phyloP scores from a whole-genome alignment of 2,113 vertebrate genomes.

The Rynchops niger region DNA sequence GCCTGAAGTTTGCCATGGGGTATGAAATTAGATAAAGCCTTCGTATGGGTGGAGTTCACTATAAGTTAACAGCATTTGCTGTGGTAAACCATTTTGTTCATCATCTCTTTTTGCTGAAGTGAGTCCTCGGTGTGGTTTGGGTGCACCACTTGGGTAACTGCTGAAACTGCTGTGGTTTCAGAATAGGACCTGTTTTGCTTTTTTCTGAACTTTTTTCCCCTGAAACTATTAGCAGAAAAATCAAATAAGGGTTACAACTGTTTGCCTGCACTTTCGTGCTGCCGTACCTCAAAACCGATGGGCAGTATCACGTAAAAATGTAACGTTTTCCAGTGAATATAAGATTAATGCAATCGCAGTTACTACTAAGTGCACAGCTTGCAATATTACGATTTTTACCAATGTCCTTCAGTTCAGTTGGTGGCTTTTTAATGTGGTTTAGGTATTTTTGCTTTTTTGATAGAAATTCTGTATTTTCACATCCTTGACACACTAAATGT shows the following conservation, averaged over 20 bases:
- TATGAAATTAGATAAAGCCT: conserved; percentile 48
- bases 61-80: conserved; percentile 55
- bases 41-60: conserved; percentile 70
- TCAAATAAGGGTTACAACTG: conserved; percentile 17
- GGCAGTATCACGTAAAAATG: not conserved
- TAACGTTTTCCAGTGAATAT: not conserved
- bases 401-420: not conserved
- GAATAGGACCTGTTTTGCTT: conserved; percentile 69
- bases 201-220: conserved; percentile 50
- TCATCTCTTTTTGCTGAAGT: conserved; percentile 76
- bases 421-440: not conserved
- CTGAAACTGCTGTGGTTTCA: conserved; percentile 86
- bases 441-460: not conserved
- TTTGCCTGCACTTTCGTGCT: not conserved
- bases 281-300: not conserved
- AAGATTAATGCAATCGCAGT: not conserved
- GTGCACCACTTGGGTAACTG: conserved; percentile 78
- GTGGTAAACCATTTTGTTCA: conserved; percentile 73
- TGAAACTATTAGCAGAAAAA: conserved; percentile 41
- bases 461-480: not conserved
- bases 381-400: not conserved
- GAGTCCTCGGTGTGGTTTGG: conserved; percentile 76
- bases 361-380: not conserved
- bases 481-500: not conserved
- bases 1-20: not conserved